These are phyloP conservation scores for Dicyrtomina minuta DNA, from an alignment of 2,888 invertebrate species.

Conservation along the genomic window DNA sequence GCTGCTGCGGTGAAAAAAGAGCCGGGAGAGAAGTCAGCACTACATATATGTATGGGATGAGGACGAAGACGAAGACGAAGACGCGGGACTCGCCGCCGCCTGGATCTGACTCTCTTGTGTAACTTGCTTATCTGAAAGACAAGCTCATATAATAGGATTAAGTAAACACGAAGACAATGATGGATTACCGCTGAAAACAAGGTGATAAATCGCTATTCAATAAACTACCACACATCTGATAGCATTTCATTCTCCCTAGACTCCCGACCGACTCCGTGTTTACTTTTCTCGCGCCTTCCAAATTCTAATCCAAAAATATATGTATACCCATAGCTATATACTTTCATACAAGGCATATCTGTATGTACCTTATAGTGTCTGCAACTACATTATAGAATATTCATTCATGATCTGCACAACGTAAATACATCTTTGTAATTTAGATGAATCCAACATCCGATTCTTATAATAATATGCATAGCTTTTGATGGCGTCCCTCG, in stretches of 20 bases:
- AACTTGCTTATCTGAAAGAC: constrained; percentile 10
- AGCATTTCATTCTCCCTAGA: constrained; percentile 49
- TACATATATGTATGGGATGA: too few species aligned
- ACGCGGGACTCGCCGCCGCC: too few species aligned
- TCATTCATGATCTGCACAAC: background rate
- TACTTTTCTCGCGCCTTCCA: constrained; percentile 1
- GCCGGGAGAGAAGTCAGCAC: too few species aligned
- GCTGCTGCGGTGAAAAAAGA: too few species aligned
- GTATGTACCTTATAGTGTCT: too few species aligned
- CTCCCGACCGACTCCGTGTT: constrained; percentile 4
- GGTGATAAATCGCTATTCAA: constrained; percentile 53
- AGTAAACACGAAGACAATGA: constrained; percentile 53
- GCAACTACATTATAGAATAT: too few species aligned
- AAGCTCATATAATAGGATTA: constrained; percentile 36
- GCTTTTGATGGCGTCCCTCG: background rate
- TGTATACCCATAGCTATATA: too few species aligned
- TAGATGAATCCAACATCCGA: too few species aligned
- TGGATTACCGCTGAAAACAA: constrained; percentile 51
- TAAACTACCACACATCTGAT: constrained; percentile 46
- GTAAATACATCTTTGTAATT: background rate
- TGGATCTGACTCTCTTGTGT: too few species aligned
- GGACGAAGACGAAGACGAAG: background rate
- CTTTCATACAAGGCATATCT: too few species aligned
- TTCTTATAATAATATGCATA: too few species aligned
- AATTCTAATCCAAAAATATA: too few species aligned